Evolutionary conservation across 37 sponge, comb jelly and placozoan genomes (phyloP), one percentile per base, ranked within the genome.

Genomic region (Oscarella lobularis): DNA sequence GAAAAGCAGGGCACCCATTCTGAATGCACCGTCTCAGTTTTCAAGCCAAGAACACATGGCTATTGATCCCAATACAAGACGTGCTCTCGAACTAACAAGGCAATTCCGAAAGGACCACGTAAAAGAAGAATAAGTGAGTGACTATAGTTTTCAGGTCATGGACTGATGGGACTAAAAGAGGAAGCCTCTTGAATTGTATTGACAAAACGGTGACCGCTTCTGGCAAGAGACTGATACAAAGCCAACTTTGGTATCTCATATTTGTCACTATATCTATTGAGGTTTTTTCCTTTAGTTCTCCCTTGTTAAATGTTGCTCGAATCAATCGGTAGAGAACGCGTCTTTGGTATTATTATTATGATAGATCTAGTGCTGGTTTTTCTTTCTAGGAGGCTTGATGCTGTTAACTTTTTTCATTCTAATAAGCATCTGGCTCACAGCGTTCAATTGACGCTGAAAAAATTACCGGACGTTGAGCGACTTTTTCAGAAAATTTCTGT

Each of bases 21-120:
- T 87, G 35, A 20, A 66, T 72, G 29, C 79, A 0, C 87, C 87
- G 32, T 36, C 73, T 0, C 78, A 36, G 39, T 92, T 76, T 74
- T 20, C 66, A 0, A 82, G 76, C 29, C 1, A 54, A 30, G 37
- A 68, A 5, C 92, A 92, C 81, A 73, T 92, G 87, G 68, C 84
- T 68, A 92, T 92, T 36, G 90, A 92, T 41, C 73, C 90, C 60
- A 83, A 54, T 75, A 84, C 92, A 35, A 65, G 92, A 31, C 77
- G 86, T 35, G 76, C 91, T 30, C 79, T 92, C 38, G 92, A 92
- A 39, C 71, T 92, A 4, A 40, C 76, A 70, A 70, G 36, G 36
- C 60, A 48, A 20, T 27, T 20, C 9, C 20, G 9, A 20, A 48
- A 27, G 9, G 60, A 27, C 9, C 20, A 27, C 9, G 9, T 48